Conservation (phyloP, 2,113 vertebrate species). For the Lepisosteus osseus region DNA sequence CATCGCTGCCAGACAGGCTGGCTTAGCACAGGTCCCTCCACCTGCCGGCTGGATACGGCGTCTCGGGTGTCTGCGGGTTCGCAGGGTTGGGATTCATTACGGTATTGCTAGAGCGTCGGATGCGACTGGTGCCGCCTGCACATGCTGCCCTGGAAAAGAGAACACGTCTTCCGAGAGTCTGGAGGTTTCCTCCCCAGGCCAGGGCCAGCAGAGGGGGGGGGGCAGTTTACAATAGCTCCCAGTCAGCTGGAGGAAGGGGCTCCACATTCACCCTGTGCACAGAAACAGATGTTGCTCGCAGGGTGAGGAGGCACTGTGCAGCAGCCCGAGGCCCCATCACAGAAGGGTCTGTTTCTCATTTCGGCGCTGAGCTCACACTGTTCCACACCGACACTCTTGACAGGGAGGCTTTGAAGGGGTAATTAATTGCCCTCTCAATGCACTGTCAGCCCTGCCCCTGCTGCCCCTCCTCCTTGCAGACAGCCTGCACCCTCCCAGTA, state of each 20-base stretch:
- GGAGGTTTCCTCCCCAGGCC: too few species aligned
- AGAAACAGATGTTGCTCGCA: constrained; percentile 37
- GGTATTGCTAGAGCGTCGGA: too few species aligned
- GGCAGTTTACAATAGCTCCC: background rate
- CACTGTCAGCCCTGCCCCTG: constrained; percentile 7
- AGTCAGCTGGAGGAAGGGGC: constrained; percentile 22
- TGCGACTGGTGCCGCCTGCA: constrained; percentile 1
- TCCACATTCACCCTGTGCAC: constrained; percentile 11
- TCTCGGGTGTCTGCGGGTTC: background rate
- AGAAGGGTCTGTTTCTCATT: constrained; percentile 31
- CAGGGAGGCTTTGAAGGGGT: constrained; percentile 8
- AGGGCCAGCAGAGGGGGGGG: too few species aligned
- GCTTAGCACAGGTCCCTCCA: too few species aligned
- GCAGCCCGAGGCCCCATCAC: background rate
- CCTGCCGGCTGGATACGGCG: background rate
- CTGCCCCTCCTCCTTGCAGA: too few species aligned
- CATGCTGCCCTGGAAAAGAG: constrained; percentile 15
- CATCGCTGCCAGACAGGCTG: too few species aligned
- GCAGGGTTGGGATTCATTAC: too few species aligned
- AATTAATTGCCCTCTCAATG: constrained; percentile 22
- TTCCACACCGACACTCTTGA: constrained; percentile 10
- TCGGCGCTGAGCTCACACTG: constrained; percentile 22
- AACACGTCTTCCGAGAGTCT: constrained; percentile 11
- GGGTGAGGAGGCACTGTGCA: background rate
- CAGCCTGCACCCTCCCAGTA: too few species aligned